A percentile compares a stretch with the other conserved stretches of the same genome.
Evolutionary conservation across 2,113 vertebrate genomes (phyloP).

Genomic region (Antechinus stuartii): DNA sequence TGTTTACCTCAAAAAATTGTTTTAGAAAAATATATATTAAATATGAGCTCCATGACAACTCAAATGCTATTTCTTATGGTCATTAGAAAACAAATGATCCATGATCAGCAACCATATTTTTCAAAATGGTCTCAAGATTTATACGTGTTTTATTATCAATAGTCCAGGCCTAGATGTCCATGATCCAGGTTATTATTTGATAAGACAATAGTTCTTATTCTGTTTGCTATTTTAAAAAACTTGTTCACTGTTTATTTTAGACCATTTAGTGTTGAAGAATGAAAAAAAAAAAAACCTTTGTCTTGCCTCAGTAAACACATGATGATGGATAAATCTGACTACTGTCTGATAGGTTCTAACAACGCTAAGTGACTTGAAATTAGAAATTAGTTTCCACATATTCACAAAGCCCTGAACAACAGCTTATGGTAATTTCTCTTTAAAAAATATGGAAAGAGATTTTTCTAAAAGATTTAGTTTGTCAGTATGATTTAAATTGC

Average conservation of each 20-base stretch:
- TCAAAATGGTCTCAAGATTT: not conserved
- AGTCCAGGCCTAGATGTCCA: not conserved
- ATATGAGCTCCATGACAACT: conserved; percentile 1
- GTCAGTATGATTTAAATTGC: not conserved
- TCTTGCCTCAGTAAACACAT: not conserved
- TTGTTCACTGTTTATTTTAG: not conserved
- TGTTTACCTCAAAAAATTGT: not conserved
- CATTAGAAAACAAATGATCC: conserved; percentile 1
- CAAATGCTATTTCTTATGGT: not conserved
- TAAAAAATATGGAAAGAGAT: not conserved
- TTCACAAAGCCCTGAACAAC: not conserved
- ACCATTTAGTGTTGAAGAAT: not conserved
- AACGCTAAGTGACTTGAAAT: not conserved
- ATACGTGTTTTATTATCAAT: not conserved
- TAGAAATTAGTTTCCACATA: not conserved
- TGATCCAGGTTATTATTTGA: not conserved
- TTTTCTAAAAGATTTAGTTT: not conserved
- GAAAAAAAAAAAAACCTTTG: not conserved
- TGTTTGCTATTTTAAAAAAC: not conserved
- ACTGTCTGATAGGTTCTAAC: not conserved
- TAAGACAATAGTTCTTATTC: not conserved
- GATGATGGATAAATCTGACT: not conserved
- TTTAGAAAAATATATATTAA: not conserved
- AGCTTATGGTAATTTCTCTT: not conserved
- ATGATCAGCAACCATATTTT: not conserved